These are phyloP conservation scores for Apis mellifera DNA, from an alignment of 1,140 invertebrate species.

Conservation along the genomic window DNA sequence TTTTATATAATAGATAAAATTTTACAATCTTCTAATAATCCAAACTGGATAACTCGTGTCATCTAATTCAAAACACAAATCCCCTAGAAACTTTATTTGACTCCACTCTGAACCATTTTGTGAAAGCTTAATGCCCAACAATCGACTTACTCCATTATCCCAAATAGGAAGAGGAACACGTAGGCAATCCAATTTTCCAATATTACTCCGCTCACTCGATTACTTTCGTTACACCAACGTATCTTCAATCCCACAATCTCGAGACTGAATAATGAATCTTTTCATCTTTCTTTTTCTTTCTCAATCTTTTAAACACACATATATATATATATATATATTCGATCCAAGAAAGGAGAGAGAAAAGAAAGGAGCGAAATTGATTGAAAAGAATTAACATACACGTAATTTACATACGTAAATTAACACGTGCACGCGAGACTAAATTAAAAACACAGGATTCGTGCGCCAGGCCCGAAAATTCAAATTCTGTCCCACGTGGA, in stretches of 20 bases:
- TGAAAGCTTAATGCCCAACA: constrained; percentile 7
- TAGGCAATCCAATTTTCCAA: constrained; percentile 38
- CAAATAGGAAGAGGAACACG: constrained; percentile 32
- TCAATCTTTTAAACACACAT: neutral
- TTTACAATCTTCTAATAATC: too few relatives aligned
- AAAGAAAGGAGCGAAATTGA: too few relatives aligned
- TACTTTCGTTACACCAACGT: constrained; percentile 24
- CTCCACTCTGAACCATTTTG: neutral
- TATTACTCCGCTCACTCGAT: constrained; percentile 23
- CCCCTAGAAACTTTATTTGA: neutral
- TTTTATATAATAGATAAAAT: too few relatives aligned
- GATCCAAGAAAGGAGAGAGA: neutral
- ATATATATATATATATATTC: neutral
- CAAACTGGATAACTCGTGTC: too few relatives aligned
- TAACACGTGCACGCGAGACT: neutral
- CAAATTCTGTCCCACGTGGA: neutral
- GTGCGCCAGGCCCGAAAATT: neutral
- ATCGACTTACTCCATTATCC: neutral
- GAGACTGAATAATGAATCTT: neutral
- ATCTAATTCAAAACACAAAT: neutral
- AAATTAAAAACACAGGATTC: neutral
- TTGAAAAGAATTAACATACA: neutral
- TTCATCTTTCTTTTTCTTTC: neutral
- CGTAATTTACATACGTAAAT: constrained; percentile 6
- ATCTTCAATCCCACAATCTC: neutral